Evolutionary conservation across 2,113 vertebrate genomes (phyloP).

Genomic region (Serinus canaria): DNA sequence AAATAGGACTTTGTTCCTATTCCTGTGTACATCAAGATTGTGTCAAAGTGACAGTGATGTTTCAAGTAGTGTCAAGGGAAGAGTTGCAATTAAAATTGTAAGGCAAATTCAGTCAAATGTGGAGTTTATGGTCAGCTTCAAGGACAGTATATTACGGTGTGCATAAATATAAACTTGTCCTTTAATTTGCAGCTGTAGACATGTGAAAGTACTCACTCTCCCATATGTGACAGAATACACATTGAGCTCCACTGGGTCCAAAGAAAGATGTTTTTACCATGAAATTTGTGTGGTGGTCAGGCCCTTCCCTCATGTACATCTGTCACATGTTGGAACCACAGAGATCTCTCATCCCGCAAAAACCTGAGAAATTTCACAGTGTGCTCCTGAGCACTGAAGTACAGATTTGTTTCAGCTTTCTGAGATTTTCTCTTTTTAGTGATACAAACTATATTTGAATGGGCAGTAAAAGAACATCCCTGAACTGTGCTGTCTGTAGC

Average conservation of each 20-base stretch:
- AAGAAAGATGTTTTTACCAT: not conserved
- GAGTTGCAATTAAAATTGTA: not conserved
- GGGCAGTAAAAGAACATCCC: not conserved
- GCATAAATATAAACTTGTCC: not conserved
- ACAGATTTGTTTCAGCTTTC: not conserved
- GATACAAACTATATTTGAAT: not conserved
- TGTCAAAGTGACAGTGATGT: not conserved
- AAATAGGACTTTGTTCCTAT: not conserved
- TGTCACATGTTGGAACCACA: rapidly evolving
- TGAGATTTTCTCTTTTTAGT: not conserved
- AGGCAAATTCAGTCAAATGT: not conserved
- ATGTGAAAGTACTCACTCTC: not conserved
- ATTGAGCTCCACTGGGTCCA: not conserved
- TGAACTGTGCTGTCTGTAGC: not conserved
- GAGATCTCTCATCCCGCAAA: not conserved
- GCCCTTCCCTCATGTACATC: not conserved
- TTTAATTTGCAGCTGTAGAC: not conserved
- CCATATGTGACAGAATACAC: rapidly evolving
- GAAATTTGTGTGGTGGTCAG: not conserved
- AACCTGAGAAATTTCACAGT: not conserved
- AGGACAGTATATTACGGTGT: not conserved
- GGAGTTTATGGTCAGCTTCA: not conserved
- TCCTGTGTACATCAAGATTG: not conserved
- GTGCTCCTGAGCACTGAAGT: not conserved
- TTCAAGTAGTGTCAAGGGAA: not conserved